Evolutionary conservation across 2,888 invertebrate species (phyloP), one percentile per base, ranked within the genome.

Genomic region (Steinernema carpocapsae): DNA sequence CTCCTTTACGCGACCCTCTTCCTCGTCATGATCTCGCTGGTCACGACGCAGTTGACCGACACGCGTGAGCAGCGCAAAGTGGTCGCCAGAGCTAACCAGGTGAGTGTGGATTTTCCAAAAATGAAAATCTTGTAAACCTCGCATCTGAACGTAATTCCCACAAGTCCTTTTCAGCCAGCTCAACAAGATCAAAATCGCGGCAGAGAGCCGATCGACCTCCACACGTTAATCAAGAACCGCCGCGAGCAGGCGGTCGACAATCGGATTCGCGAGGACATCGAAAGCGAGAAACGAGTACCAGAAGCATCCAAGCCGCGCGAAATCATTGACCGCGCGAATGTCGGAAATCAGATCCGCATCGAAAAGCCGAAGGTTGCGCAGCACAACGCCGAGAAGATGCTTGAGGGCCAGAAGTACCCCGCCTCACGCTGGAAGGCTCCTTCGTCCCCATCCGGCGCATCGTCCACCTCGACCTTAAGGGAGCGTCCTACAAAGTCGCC

Each of bases 391-490:
- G 4, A 12, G 17, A 64, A 64, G 37, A 29, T 64, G 17, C 17
- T 64, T 1, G 2, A 64, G 2, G 64, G 64, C 10, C 26, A 80
- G 52, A 75, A 76, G 22, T 86, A 86, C 74, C 86, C 86, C 80
- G 79, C 70, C 71, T 86, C n/a, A 78, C 79, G 4, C 52, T 75
- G 1, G 74, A 79, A 26, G 83, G 83, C 24, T 83, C 82, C 26
- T 82, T 86, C 56, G 80, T 86, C 42, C 85, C 86, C 0, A 76
- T 78, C 43, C 74, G 83, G 77, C 91, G 92, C 76, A 90, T 94
- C 32, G 92, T 94, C 0, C 94, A 94, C 88, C 88, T 94, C 29
- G 94, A 94, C 88, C 88, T 94, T 19, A 94, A 94, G 88, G 86
- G 86, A 70, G 85, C 81, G 0, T 79, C 86, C 0, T 85, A 81